These are phyloP conservation scores for Crocodylus rhombifer DNA, from an alignment of 2,797 vertebrate genomes.

Conservation along the genomic window DNA sequence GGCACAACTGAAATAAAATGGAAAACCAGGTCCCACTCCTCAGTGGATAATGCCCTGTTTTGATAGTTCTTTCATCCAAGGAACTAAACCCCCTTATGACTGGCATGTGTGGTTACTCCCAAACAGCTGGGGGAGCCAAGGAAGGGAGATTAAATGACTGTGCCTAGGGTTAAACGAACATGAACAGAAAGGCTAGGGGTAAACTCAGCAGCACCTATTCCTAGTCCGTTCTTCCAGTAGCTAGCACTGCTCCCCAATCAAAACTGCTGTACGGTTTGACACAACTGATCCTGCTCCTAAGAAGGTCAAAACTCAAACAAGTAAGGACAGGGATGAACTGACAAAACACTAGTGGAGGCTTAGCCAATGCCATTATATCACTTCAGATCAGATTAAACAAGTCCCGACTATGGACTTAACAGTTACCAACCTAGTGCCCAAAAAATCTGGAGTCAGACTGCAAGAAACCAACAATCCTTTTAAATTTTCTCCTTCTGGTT, in stretches of 20 bases:
- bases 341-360: not conserved
- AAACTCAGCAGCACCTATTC: not conserved
- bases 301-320: not conserved
- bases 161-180: slow-evolving; percentile 61
- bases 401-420: not conserved
- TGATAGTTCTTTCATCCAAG: not conserved
- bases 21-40: not conserved
- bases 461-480: not conserved
- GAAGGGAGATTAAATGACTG: slow-evolving; percentile 51
- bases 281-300: not conserved
- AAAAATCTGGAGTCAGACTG: not conserved
- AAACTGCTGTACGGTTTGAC: not conserved
- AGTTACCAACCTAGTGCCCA: not conserved
- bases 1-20: not conserved
- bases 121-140: slow-evolving; percentile 67
- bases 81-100: not conserved
- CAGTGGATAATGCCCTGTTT: slow-evolving; percentile 29
- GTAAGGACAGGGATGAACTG: not conserved
- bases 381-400: not conserved
- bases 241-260: not conserved
- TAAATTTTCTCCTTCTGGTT: not conserved
- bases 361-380: not conserved
- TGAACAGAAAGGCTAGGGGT: slow-evolving; percentile 62
- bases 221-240: not conserved
- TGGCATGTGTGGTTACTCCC: slow-evolving; percentile 46